phyloP scores from a whole-genome alignment of 1,140 invertebrate species.

The Aphidius gifuensis region DNA sequence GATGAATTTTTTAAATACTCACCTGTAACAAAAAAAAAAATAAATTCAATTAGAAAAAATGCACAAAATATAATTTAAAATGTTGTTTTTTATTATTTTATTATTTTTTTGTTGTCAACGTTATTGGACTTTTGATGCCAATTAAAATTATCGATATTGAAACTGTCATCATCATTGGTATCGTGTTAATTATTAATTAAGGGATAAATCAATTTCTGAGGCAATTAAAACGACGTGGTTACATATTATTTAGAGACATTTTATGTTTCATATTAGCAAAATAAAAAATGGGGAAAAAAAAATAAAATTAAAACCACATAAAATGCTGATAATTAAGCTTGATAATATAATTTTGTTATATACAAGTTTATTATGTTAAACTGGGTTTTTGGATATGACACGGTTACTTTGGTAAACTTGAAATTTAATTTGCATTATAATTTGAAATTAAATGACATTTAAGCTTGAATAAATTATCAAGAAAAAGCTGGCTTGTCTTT shows the following conservation, averaged over 20 bases:
- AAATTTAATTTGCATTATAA: no score
- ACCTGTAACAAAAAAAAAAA: slow-evolving; percentile 42
- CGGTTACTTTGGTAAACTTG: no score
- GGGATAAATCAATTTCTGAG: slow-evolving; percentile 40
- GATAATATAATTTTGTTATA: no score
- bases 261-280: no score
- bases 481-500: no score
- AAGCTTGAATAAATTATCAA: no score
- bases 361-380: no score
- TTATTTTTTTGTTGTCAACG: neutral
- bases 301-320: neutral
- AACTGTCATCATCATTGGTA: neutral
- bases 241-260: neutral
- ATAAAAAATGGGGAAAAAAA: no score
- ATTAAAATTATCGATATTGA: slow-evolving; percentile 7
- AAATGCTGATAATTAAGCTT: no score
- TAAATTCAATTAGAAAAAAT: slow-evolving; percentile 18
- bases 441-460: no score
- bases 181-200: slow-evolving; percentile 39
- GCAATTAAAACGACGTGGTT: slow-evolving; percentile 35
- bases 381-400: no score
- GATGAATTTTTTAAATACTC: slow-evolving; percentile 31
- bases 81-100: neutral
- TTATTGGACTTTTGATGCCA: slow-evolving; percentile 21
- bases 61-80: neutral